These are phyloP conservation scores for Hozukius guyotensis DNA, from an alignment of 2,797 vertebrate genomes.

Conservation along the genomic window DNA sequence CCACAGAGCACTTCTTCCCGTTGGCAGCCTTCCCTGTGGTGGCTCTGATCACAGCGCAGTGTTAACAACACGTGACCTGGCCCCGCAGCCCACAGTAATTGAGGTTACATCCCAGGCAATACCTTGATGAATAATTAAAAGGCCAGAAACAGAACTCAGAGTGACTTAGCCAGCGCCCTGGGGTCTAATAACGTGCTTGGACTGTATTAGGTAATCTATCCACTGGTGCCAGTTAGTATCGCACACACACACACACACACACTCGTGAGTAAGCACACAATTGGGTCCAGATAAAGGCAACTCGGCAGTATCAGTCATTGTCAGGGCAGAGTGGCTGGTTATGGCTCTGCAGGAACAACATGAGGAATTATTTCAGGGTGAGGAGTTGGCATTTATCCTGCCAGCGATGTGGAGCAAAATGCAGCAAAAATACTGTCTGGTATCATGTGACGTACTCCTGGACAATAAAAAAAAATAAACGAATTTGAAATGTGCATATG, in stretches of 20 bases:
- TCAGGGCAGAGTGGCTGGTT: slow-evolving; percentile 69
- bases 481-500: not conserved
- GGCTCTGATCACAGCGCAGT: slow-evolving; percentile 66
- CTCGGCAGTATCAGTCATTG: slow-evolving; percentile 71
- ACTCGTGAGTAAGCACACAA: slow-evolving; percentile 53
- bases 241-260: slow-evolving; percentile 34
- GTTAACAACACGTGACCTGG: slow-evolving; percentile 76
- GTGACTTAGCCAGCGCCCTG: slow-evolving; percentile 71
- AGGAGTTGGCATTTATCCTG: slow-evolving; percentile 60
- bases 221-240: slow-evolving; percentile 70
- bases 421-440: slow-evolving; percentile 23
- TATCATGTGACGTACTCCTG: not conserved
- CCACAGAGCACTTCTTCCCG: slow-evolving; percentile 71
- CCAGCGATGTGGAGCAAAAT: slow-evolving; percentile 38
- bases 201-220: slow-evolving; percentile 79
- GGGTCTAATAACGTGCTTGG: slow-evolving; percentile 76
- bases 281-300: slow-evolving; percentile 67
- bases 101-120: slow-evolving; percentile 79
- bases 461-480: not conserved
- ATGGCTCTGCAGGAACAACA: slow-evolving; percentile 68
- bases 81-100: slow-evolving; percentile 77
- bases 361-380: slow-evolving; percentile 70
- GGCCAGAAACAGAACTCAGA: slow-evolving; percentile 76
- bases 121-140: slow-evolving; percentile 84
- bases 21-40: slow-evolving; percentile 75